Evolutionary conservation across 1,140 invertebrate genomes (phyloP), one percentile per base, ranked within the genome.

Genomic region (Colletes latitarsis): DNA sequence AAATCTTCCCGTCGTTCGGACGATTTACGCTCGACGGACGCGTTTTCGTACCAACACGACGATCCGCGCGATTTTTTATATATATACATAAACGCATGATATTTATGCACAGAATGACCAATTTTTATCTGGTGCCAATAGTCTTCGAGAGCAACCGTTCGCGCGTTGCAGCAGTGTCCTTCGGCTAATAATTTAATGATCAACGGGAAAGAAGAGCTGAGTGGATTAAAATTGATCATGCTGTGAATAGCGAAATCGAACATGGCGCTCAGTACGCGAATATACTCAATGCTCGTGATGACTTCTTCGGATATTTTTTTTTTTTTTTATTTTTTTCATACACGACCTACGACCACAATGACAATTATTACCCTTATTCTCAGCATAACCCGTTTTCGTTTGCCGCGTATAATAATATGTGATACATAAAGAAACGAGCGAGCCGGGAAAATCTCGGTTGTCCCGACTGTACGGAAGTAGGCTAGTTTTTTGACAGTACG

Each of bases 401-500:
- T 80, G 82, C 80, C 71, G 85, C 87, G 87, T 91, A 90, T 88
- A 86, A 90, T 82, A 88, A 88, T 92, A 91, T 91, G 91, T 92
- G 89, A 92, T 92, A 92, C 90, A 89, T 83, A 86, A 89, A 82
- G 87, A 85, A 89, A 85, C 85, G 83, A 90, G 77, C 87, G 85
- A 88, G 76, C 86, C 86, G 82, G 80, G 60, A 81, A 70, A 75
- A 79, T 21, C 83, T 89, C 83, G 89, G 86, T 87, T 80, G 82
- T 90, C 68, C 88, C 84, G 87, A 89, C 77, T 91, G 86, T 76
- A 84, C 74, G 91, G 88, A 91, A 88, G 77, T 90, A 91, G 86
- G 81, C 71, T 92, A 92, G 82, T 77, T 89, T 62, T 90, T 91
- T 89, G 85, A 90, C 89, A 90, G 90, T 92, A 92, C 89, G 88